These are phyloP conservation scores for Diachrysia chrysitis DNA, from an alignment of 2,888 invertebrate species.

Conservation along the genomic window DNA sequence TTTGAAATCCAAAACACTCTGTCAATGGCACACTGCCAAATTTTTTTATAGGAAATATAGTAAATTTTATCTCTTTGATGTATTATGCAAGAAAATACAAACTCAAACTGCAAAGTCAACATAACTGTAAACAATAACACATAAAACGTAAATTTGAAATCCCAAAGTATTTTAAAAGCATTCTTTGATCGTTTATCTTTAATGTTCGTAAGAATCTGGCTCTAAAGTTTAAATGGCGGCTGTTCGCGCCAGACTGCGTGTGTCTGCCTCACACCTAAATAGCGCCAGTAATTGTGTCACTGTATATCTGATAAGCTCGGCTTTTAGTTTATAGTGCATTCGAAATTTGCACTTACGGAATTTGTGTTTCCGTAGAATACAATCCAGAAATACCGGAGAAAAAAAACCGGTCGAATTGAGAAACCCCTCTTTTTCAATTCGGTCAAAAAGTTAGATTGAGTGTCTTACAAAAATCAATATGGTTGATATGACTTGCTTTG, in stretches of 20 bases:
- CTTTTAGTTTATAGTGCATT: neutral
- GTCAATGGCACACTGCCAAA: no score
- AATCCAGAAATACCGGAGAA: no score
- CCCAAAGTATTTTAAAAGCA: constrained; percentile 7
- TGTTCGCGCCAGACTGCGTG: constrained; percentile 26
- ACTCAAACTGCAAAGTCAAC: constrained; percentile 10
- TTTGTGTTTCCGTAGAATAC: no score
- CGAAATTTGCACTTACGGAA: no score
- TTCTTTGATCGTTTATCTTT: constrained; percentile 44
- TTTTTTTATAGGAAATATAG: neutral
- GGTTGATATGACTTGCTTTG: no score
- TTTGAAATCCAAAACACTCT: no score
- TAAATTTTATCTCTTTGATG: constrained; percentile 34
- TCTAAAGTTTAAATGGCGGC: constrained; percentile 44
- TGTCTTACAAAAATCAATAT: no score
- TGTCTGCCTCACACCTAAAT: constrained; percentile 30
- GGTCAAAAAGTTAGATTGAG: no score
- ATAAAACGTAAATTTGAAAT: constrained; percentile 28
- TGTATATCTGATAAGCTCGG: constrained; percentile 3
- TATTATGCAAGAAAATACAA: constrained; percentile 25
- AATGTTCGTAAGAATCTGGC: constrained; percentile 34
- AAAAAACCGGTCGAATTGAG: no score
- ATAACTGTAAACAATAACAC: constrained; percentile 25
- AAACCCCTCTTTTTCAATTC: no score
- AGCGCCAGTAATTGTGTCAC: constrained; percentile 51